Conservation (phyloP, 1,140 invertebrate species). For the Dendrolimus kikuchii region DNA sequence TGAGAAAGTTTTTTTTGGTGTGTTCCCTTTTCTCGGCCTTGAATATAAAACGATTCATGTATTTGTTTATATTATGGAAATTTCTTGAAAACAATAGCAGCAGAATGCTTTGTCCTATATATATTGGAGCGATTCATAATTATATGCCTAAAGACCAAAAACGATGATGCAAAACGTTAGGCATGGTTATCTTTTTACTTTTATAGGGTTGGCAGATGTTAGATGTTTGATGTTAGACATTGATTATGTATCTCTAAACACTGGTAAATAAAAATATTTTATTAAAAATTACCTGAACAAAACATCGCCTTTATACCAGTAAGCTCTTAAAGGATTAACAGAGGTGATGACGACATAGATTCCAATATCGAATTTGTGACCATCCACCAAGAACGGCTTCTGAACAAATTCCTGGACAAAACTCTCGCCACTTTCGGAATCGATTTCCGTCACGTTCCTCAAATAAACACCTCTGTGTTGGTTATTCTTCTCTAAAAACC, state of each 20-base stretch:
- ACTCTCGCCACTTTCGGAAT: conserved; percentile 81
- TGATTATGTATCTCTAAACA: neutral
- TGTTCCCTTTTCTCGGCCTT: no score
- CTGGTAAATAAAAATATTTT: neutral
- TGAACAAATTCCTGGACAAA: conserved; percentile 94
- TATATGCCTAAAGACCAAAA: no score
- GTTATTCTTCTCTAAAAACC: conserved; percentile 95
- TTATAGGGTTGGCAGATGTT: no score
- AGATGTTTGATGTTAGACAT: neutral
- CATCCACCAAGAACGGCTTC: conserved; percentile 87
- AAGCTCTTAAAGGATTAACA: conserved; percentile 90
- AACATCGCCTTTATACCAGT: conserved; percentile 91
- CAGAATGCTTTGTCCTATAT: no score
- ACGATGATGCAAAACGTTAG: no score
- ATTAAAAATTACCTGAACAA: conserved; percentile 79
- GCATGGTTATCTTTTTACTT: no score
- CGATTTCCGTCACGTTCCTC: conserved; percentile 78
- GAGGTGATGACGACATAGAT: conserved; percentile 95
- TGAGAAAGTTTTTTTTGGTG: no score
- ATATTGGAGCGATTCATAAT: no score
- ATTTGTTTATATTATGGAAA: no score
- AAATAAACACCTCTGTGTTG: conserved; percentile 92
- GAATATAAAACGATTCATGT: no score
- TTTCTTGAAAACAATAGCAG: no score
- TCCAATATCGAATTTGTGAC: conserved; percentile 97